phyloP scores from a whole-genome alignment of 2,113 vertebrate genomes.

The Balaeniceps rex region DNA sequence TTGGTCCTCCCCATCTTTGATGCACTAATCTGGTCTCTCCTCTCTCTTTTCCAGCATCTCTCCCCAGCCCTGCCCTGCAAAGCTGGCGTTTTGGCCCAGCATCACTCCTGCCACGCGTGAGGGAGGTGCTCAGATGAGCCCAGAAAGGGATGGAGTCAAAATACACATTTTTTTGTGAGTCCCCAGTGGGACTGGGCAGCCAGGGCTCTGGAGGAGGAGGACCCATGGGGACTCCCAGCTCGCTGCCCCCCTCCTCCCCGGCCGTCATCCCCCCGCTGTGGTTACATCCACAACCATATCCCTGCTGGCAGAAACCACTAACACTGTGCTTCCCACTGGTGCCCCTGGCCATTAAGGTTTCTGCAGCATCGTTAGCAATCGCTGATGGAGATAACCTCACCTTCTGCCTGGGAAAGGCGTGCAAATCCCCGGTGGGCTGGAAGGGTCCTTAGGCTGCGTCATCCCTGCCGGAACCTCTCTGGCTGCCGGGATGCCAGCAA shows the following conservation, averaged over 20 bases:
- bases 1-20: not conserved
- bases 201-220: not conserved
- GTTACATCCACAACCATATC: not conserved
- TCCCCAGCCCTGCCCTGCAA: not conserved
- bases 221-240: not conserved
- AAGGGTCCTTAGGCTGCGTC: not conserved
- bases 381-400: not conserved
- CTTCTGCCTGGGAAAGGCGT: not conserved
- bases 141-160: not conserved
- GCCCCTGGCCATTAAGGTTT: not conserved
- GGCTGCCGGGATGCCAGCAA: not conserved
- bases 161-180: not conserved
- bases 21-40: accelerated
- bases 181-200: not conserved
- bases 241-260: not conserved
- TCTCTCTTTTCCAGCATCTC: not conserved
- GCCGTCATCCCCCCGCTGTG: accelerated
- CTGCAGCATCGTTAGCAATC: not conserved
- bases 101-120: not conserved
- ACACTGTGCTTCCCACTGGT: not conserved
- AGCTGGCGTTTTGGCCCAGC: accelerated
- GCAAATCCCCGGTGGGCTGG: not conserved
- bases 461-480: not conserved
- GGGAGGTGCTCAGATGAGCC: not conserved
- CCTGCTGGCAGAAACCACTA: not conserved